Evolutionary conservation across 2,113 vertebrate species (phyloP).

Genomic region (Cheilinus undulatus): DNA sequence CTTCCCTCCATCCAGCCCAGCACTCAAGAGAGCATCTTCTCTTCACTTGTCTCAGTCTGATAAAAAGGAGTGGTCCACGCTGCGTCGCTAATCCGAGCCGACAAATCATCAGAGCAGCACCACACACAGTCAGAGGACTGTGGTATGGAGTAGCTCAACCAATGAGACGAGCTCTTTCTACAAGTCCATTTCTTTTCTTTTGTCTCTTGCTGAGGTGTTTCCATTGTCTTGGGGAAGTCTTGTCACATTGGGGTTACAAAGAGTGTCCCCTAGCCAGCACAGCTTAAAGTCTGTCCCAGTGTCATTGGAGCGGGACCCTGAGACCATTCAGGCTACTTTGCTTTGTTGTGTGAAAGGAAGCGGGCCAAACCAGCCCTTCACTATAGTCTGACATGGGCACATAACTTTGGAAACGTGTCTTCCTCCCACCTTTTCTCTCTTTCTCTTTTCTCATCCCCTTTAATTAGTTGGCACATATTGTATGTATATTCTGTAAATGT

Average conservation of each 20-base stretch:
- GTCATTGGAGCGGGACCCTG: neutral
- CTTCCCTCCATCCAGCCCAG: slow-evolving; percentile 27
- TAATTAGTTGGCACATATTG: too few species aligned
- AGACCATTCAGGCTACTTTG: neutral
- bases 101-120: slow-evolving; percentile 42
- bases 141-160: slow-evolving; percentile 39
- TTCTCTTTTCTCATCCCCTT: too few species aligned
- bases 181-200: slow-evolving; percentile 1
- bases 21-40: slow-evolving; percentile 56
- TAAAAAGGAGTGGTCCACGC: slow-evolving; percentile 56
- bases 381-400: too few species aligned
- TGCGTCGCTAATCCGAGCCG: slow-evolving; percentile 46
- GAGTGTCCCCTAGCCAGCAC: neutral
- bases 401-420: too few species aligned
- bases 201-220: neutral
- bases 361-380: neutral
- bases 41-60: slow-evolving; percentile 57
- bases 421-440: too few species aligned
- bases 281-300: neutral
- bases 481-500: too few species aligned
- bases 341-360: neutral
- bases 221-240: neutral
- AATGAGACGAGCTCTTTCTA: neutral
- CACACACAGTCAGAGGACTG: slow-evolving; percentile 18
- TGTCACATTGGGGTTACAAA: neutral